These are phyloP conservation scores for Unio pictorum DNA, from an alignment of 2,888 invertebrate species.

Conservation along the genomic window DNA sequence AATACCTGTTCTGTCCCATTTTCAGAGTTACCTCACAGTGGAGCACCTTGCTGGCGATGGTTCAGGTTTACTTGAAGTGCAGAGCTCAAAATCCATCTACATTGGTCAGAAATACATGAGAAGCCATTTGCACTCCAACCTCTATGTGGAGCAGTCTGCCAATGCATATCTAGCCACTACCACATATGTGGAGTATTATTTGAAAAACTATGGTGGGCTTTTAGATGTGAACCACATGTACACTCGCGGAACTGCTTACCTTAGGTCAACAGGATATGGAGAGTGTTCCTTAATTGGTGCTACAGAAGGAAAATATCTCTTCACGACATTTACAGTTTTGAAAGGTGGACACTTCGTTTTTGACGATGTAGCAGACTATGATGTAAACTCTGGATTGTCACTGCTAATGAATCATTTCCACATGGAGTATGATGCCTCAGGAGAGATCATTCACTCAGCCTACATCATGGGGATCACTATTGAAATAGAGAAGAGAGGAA, in stretches of 20 bases:
- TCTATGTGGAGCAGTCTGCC: slow-evolving; percentile 25
- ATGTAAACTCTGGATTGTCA: slow-evolving; percentile 16
- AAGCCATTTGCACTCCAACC: slow-evolving; percentile 35
- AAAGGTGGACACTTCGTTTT: slow-evolving; percentile 29
- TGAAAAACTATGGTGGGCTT: slow-evolving; percentile 34
- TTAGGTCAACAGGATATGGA: slow-evolving; percentile 36
- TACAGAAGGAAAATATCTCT: slow-evolving; percentile 26
- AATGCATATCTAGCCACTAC: slow-evolving; percentile 28
- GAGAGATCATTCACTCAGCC: slow-evolving; percentile 22
- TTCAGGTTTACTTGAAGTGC: slow-evolving; percentile 37
- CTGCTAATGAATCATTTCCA: slow-evolving; percentile 28
- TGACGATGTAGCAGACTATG: slow-evolving; percentile 18
- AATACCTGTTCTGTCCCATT: too few species aligned
- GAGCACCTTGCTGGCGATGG: slow-evolving; percentile 44
- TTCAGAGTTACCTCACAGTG: slow-evolving; percentile 4
- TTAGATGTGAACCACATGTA: slow-evolving; percentile 45
- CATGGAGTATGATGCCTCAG: slow-evolving; percentile 29
- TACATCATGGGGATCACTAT: slow-evolving; percentile 29
- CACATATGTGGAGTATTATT: slow-evolving; percentile 31
- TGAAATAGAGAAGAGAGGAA: slow-evolving; percentile 39
- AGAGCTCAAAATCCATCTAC: slow-evolving; percentile 16
- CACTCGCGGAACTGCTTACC: slow-evolving; percentile 27
- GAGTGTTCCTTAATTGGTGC: slow-evolving; percentile 15
- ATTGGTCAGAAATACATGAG: slow-evolving; percentile 30
- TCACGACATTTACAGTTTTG: slow-evolving; percentile 38